These are phyloP conservation scores for Eubucco bourcierii DNA, from an alignment of 2,113 vertebrate genomes.

Conservation along the genomic window DNA sequence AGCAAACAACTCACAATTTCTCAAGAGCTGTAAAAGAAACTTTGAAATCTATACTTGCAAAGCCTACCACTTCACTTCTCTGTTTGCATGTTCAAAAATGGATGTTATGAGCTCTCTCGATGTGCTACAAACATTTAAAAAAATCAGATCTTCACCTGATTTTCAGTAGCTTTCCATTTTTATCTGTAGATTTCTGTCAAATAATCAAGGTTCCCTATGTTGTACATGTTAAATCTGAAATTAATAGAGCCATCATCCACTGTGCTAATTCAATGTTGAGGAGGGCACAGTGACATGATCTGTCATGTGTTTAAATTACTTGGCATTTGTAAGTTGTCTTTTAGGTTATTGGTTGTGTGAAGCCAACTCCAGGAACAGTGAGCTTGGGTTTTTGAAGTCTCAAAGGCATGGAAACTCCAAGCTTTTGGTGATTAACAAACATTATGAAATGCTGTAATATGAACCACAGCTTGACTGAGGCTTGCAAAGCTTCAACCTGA, in stretches of 20 bases:
- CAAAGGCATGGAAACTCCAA: conserved; percentile 15
- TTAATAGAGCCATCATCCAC: not conserved
- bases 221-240: not conserved
- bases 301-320: conserved; percentile 28
- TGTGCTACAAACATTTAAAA: not conserved
- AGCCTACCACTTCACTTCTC: not conserved
- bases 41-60: not conserved
- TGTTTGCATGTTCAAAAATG: not conserved
- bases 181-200: not conserved
- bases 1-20: not conserved
- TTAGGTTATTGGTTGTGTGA: not conserved
- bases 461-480: not conserved
- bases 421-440: not conserved
- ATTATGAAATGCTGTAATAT: not conserved
- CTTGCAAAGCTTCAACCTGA: not conserved
- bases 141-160: not conserved
- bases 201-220: not conserved
- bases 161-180: not conserved
- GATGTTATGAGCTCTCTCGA: not conserved
- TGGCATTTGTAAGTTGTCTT: not conserved
- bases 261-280: not conserved
- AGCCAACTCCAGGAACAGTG: not conserved
- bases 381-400: not conserved
- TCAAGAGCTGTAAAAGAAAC: not conserved
- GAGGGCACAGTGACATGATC: conserved; percentile 9